Evolutionary conservation across 2,113 vertebrate genomes (phyloP).

Genomic region (Petromus typicus): DNA sequence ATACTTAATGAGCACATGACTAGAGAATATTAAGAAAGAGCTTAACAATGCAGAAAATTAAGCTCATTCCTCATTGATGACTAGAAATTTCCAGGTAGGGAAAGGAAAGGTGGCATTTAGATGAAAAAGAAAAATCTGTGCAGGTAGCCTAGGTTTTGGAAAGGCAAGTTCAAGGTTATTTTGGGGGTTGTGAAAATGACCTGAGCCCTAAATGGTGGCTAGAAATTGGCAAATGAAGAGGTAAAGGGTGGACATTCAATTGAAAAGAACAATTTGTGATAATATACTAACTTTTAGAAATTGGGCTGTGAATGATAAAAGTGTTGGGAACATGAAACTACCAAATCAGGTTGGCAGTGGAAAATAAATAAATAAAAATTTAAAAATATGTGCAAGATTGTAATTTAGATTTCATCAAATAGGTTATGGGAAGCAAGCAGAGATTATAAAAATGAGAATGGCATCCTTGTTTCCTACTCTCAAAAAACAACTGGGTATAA

Average conservation of each 20-base stretch:
- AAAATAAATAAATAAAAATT: not conserved
- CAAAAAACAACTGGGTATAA: not conserved
- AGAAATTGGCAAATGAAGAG: not conserved
- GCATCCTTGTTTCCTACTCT: not conserved
- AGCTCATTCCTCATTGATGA: not conserved
- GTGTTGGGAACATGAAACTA: not conserved
- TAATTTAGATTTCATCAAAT: not conserved
- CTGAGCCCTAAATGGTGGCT: not conserved
- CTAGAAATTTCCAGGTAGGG: not conserved
- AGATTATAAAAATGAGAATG: not conserved
- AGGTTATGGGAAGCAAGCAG: not conserved
- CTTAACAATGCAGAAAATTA: not conserved
- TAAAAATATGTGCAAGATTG: not conserved
- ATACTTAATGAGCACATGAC: no score
- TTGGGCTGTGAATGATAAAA: not conserved
- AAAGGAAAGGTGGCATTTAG: not conserved
- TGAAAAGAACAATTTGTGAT: not conserved
- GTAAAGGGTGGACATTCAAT: not conserved
- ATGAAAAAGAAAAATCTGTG: not conserved
- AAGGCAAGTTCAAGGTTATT: not conserved
- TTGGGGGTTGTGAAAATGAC: not conserved
- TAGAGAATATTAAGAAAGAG: not conserved
- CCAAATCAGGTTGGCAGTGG: not conserved
- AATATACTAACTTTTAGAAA: not conserved
- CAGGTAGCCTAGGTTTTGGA: not conserved